phyloP scores from a whole-genome alignment of 2,113 vertebrate species.

The Rhombomys opimus region DNA sequence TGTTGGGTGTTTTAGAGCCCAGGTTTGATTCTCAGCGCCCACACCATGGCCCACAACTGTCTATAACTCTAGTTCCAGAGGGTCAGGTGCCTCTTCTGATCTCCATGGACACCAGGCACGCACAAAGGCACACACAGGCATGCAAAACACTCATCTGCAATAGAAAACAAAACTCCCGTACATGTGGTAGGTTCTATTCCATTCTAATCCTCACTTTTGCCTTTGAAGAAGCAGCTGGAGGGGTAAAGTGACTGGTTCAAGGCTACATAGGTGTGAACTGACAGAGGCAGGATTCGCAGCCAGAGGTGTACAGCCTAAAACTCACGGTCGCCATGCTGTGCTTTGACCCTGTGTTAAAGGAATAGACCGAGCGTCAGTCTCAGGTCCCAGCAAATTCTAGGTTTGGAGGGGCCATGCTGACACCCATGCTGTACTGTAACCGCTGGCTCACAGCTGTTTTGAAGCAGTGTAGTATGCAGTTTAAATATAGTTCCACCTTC shows the following conservation, averaged over 20 bases:
- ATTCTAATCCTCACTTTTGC: background rate
- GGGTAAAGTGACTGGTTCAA: background rate
- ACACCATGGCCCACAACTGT: background rate
- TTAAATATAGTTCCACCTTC: background rate
- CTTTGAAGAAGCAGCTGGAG: background rate
- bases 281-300: background rate
- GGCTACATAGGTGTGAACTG: background rate
- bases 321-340: background rate
- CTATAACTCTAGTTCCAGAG: background rate
- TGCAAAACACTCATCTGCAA: background rate
- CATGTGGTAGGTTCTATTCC: background rate
- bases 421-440: background rate
- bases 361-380: background rate
- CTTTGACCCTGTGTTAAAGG: background rate
- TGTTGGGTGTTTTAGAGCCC: background rate
- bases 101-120: background rate
- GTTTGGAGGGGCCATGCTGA: background rate
- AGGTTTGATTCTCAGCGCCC: background rate
- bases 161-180: background rate
- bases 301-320: background rate
- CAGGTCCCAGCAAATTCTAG: background rate
- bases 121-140: background rate
- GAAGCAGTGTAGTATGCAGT: background rate
- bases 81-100: background rate
- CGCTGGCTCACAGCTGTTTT: background rate